Base-by-base conservation (phyloP, 2,797 vertebrate genomes). In the Coregonus suidteri region DNA sequence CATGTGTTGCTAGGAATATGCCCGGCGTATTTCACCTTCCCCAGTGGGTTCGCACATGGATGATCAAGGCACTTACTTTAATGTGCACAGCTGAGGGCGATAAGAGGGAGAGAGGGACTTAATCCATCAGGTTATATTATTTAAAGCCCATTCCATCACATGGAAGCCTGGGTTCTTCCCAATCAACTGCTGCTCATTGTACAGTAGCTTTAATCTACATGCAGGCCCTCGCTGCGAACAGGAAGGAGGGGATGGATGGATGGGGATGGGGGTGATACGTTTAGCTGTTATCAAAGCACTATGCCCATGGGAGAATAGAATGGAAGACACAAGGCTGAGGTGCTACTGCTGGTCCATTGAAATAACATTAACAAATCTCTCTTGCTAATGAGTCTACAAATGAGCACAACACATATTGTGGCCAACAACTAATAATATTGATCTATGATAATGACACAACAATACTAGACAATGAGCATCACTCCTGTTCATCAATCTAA, bases 51-150 rank as follows among this genome's bases (percentile, higher is more conserved):
- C 76, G 71, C 90, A 88, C 93, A 89, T 91, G 91, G 89, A 85
- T 88, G 91, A 93, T 91, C 89, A 91, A 85, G 88, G 88, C 89
- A 93, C 91, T 94, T 90, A 90, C 81, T 85, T 87, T 92, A 90
- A 91, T 92, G 86, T 90, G 84, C 82, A 81, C 75, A 81, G 81
- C 75, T 81, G 81, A 66, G 76, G 75, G 75, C 76, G 84, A 91
- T 88, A 41, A 82, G 68, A 82, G 71, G 83, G 77, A 81, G 74
- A 69, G 78, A 70, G 70, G 78, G 77, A 76, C 75, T 86, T 85
- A 89, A 84, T 86, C 84, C 83, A 81, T 80, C 90, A 82, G 86
- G 88, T 88, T 83, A 79, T 67, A 84, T 86, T 81, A 83, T 86
- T 84, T 83, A 76, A 76, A 76, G 68, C 85, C 86, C 71, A 69